These are phyloP conservation scores for Eupithecia exiguata DNA, from an alignment of 2,888 invertebrate species.

Conservation along the genomic window DNA sequence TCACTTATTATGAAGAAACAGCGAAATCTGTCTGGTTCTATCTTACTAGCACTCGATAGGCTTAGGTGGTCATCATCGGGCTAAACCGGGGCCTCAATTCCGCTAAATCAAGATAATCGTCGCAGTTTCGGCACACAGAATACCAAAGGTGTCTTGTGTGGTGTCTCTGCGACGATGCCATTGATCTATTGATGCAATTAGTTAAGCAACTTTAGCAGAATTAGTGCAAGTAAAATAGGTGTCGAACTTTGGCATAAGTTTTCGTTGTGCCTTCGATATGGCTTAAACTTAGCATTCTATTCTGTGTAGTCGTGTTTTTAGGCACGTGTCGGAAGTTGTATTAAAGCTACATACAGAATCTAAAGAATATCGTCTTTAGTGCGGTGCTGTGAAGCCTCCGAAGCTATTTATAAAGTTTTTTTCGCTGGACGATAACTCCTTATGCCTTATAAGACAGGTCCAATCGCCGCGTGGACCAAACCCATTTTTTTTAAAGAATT, in stretches of 20 bases:
- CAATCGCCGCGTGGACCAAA: neutral
- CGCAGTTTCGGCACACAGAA: neutral
- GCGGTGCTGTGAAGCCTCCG: conserved; percentile 11
- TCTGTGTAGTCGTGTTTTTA: neutral
- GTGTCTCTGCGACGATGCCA: neutral
- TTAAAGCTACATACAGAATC: neutral
- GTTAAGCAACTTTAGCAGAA: neutral
- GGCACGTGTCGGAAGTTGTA: neutral
- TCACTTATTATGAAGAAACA: neutral
- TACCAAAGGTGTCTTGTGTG: neutral
- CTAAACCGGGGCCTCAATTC: neutral
- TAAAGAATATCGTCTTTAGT: neutral
- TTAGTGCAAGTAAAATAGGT: neutral
- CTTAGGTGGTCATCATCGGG: neutral
- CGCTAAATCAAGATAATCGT: neutral
- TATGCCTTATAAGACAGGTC: neutral
- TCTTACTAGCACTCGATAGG: neutral
- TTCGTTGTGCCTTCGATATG: neutral
- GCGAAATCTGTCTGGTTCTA: neutral
- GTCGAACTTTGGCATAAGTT: neutral
- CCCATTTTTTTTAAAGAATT: neutral
- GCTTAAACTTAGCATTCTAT: neutral
- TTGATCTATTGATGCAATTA: neutral
- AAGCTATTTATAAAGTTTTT: neutral
- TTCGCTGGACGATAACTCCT: neutral